These are phyloP conservation scores for Macaria liturata DNA, from an alignment of 2,888 invertebrate species.

Conservation along the genomic window DNA sequence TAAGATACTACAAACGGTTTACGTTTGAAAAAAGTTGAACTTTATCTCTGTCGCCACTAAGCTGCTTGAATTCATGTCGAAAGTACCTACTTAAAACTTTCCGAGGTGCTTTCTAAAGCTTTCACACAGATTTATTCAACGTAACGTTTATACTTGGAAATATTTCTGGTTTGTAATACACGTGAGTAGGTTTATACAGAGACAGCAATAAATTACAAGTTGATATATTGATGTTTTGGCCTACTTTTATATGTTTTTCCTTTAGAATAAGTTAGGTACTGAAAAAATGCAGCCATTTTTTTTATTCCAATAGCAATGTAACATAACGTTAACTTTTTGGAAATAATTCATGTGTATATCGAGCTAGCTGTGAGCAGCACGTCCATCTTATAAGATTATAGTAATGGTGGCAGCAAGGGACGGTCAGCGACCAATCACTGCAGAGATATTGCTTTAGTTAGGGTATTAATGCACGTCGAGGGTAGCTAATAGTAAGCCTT, in stretches of 20 bases:
- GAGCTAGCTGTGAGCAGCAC: constrained; percentile 16
- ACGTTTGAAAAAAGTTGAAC: constrained; percentile 25
- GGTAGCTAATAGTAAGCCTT: too few species aligned
- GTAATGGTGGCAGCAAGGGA: constrained; percentile 30
- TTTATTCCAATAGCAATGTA: too few species aligned
- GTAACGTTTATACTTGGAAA: constrained; percentile 33
- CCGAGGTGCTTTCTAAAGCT: constrained; percentile 38
- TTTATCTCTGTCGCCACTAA: constrained; percentile 40
- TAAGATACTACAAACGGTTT: constrained; percentile 14
- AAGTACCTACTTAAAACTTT: constrained; percentile 39
- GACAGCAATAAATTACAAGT: constrained; percentile 3
- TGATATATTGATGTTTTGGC: neutral
- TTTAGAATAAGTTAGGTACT: constrained; percentile 2
- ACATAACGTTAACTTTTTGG: too few species aligned
- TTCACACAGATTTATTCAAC: constrained; percentile 34
- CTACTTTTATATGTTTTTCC: neutral
- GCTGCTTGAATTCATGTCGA: constrained; percentile 41
- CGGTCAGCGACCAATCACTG: constrained; percentile 19
- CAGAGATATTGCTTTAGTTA: constrained; percentile 20
- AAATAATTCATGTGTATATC: too few species aligned
- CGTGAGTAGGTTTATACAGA: constrained; percentile 5
- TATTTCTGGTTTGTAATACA: constrained; percentile 23
- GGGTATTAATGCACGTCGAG: constrained; percentile 28
- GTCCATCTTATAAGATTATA: constrained; percentile 31
- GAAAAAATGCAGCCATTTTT: too few species aligned